Evolutionary conservation across 2,888 invertebrate genomes (phyloP), one percentile per base, ranked within the genome.

Genomic region (Drosophila ezoana): DNA sequence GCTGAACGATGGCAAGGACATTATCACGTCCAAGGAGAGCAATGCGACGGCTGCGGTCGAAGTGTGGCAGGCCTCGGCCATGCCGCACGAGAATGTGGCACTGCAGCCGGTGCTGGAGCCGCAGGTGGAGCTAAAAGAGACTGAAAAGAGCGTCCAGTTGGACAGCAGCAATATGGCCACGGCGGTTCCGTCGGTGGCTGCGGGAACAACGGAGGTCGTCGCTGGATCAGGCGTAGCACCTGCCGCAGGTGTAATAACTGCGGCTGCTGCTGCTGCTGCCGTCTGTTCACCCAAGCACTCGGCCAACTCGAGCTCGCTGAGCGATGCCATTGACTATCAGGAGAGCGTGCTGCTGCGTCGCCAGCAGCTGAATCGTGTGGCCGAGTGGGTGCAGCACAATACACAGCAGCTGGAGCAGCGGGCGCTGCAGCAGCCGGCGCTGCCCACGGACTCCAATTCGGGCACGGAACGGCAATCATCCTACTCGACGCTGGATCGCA

Each of bases 351-450:
- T 94, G 73, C 79, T 95, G 60, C 93, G 94, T 58, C 94, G 94
- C 23, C 95, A 95, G 70, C 95, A 95, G 69, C 87, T 95, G 72
- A 94, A 94, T 18, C 93, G 95, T 77, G 96, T 96, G 11, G 96
- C 95, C 0, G 96, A 96, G 81, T 96, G 96, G 96, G 95, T 96
- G 18, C 95, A 95, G 90, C 94, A 94, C 78, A 95, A 94, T 81
- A 91, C 93, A 1, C 93, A 93, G 90, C 94, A 87, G 93, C 93
- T 90, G 72, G 90, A 92, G 58, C 89, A 91, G 28, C 76, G 87
- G 1, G 69, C 78, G 9, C 48, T 89, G 20, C 89, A 86, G 16
- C 83, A 68, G 45, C 77, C 87, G 0, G 32, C 75, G 0, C 16
- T 79, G 40, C 43, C 62, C 4, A 89, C 86, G 14, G 90, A 83